Percentiles rank a stretch among this genome's conserved stretches.
These are phyloP conservation scores for Bombus cullumanus DNA, from an alignment of 1,140 invertebrate species.

Conservation along the genomic window DNA sequence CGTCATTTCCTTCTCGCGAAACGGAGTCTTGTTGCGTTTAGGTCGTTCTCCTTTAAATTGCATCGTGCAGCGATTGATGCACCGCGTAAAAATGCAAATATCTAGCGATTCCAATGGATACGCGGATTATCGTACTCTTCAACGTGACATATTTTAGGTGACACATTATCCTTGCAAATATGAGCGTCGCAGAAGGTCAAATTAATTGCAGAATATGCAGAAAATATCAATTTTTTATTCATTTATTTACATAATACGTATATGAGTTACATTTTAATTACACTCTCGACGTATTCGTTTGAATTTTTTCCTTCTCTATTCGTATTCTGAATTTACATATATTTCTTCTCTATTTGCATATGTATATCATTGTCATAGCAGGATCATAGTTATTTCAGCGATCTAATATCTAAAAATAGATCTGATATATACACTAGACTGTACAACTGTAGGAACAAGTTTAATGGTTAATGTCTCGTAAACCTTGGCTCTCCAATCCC, in stretches of 20 bases:
- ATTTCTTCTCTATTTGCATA: too few relatives aligned
- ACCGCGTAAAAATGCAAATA: constrained; percentile 11
- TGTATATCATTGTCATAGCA: background rate
- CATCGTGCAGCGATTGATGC: background rate
- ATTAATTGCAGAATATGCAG: too few relatives aligned
- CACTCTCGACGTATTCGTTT: background rate
- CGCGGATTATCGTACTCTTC: background rate
- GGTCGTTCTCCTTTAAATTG: constrained; percentile 14
- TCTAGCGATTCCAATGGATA: background rate
- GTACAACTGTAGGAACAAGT: background rate
- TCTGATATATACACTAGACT: background rate
- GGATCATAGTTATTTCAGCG: too few relatives aligned
- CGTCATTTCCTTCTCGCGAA: background rate
- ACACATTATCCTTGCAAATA: background rate
- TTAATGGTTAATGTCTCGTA: background rate
- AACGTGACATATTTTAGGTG: too few relatives aligned
- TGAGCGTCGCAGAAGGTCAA: background rate
- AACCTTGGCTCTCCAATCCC: background rate
- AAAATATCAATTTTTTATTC: background rate
- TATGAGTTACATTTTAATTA: background rate
- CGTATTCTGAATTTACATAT: too few relatives aligned
- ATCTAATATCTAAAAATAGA: background rate
- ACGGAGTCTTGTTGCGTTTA: background rate
- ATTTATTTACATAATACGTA: too few relatives aligned
- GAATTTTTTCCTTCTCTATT: too few relatives aligned